Evolutionary conservation across 2,888 invertebrate genomes (phyloP), one percentile per base, ranked within the genome.

Genomic region (Idaea biselata): DNA sequence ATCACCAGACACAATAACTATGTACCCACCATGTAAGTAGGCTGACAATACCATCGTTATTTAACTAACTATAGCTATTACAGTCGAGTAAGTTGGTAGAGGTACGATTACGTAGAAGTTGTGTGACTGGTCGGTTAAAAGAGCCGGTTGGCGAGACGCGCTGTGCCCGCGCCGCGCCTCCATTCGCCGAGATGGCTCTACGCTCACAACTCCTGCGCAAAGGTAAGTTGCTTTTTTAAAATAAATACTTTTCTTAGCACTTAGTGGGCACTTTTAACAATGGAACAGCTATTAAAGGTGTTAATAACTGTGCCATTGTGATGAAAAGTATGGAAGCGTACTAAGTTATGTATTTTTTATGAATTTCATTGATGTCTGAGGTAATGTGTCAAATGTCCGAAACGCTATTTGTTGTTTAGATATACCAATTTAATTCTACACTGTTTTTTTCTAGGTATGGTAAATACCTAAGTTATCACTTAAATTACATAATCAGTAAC

Each of bases 181-280:
- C 88, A 89, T 87, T 91, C 86, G 76, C 68, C 87, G 84, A 79
- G 64, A 91, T 91, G 91, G 88, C 91, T 74, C 79, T 88, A 70
- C 87, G 89, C 74, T 80, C 89, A 67, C 84, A 82, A 84, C 89
- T 91, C 84, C 86, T 91, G 84, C 89, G 91, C 86, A 85, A 79
- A 77, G 86, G 91, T 91, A 80, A 81, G 77, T 76, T 58, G 60
- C 60, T 44, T 18, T 60, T 55, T 63, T 61, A 66, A 56, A 18
- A 18, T 8, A 56, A 61, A 60, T 53, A 53, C 60, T 59, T 57
- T 61, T 44, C 18, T 59, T 18, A 16, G 55, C 58, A 63, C 59
- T n/a, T 44, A 18, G 54, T 55, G 32, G 60, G 59, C 18, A 14
- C 16, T 56, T 5, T 31, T 55, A 25, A 18, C 6, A 44, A 6